These are phyloP conservation scores for Stegophylla sp. DNA, from an alignment of 2,888 invertebrate genomes.

Conservation along the genomic window DNA sequence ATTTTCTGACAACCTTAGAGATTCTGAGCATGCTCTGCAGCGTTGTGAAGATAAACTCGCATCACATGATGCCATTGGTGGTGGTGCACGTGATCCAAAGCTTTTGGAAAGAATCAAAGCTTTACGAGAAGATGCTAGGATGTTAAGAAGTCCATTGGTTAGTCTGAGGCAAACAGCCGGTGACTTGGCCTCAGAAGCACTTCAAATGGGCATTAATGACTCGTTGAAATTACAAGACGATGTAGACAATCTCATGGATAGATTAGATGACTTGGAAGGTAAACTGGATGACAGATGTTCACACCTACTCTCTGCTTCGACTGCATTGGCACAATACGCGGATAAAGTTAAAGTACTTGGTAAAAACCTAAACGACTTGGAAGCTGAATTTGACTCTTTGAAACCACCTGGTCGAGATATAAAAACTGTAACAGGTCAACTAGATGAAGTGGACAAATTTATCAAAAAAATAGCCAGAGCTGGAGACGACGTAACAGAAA, in stretches of 20 bases:
- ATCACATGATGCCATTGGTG: conserved; percentile 76
- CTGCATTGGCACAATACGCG: conserved; percentile 85
- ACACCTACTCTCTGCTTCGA: conserved; percentile 83
- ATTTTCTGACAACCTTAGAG: conserved; percentile 83
- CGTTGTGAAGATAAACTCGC: conserved; percentile 87
- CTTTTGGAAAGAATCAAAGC: conserved; percentile 83
- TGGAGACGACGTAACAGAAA: conserved; percentile 68
- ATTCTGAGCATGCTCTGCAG: conserved; percentile 82
- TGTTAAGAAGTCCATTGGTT: conserved; percentile 77
- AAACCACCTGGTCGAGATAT: conserved; percentile 87
- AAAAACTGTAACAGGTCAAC: conserved; percentile 80
- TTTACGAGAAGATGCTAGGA: conserved; percentile 80
- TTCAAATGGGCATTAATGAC: conserved; percentile 78
- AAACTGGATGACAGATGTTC: conserved; percentile 80
- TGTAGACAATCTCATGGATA: conserved; percentile 77
- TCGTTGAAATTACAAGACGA: conserved; percentile 80
- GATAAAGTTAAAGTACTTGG: conserved; percentile 83
- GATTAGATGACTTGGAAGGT: conserved; percentile 78
- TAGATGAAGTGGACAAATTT: conserved; percentile 78
- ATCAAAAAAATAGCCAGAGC: conserved; percentile 68
- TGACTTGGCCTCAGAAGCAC: conserved; percentile 78
- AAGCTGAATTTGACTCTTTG: conserved; percentile 83
- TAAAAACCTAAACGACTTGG: conserved; percentile 79
- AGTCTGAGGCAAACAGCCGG: conserved; percentile 74
- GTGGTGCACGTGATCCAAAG: conserved; percentile 82